phyloP scores from a whole-genome alignment of 2,888 invertebrate species.

The Caenorhabditis virilis region DNA sequence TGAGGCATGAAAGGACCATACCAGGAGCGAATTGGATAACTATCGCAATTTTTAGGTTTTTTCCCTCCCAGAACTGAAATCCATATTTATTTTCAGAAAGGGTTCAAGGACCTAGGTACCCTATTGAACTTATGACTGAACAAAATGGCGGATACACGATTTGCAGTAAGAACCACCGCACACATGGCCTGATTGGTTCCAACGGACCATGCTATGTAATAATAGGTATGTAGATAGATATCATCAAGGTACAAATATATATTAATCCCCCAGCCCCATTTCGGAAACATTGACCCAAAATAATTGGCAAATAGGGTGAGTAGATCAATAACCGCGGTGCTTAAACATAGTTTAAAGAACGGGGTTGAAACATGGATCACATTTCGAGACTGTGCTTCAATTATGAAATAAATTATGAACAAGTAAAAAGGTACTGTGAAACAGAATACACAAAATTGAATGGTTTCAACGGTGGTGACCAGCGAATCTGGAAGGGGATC shows the following conservation, averaged over 20 bases:
- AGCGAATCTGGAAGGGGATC: not conserved
- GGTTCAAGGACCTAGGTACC: too few relatives aligned
- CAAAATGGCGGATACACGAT: constrained; percentile 25
- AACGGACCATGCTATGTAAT: constrained; percentile 32
- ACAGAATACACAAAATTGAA: constrained; percentile 27
- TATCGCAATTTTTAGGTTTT: too few relatives aligned
- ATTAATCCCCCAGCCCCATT: constrained; percentile 23
- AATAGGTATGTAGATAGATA: constrained; percentile 17
- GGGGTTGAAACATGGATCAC: constrained; percentile 19
- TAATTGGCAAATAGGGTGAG: constrained; percentile 27
- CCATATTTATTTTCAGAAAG: too few relatives aligned
- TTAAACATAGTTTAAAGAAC: constrained; percentile 26
- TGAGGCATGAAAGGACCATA: too few relatives aligned
- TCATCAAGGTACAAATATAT: constrained; percentile 21
- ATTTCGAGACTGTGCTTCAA: constrained; percentile 18
- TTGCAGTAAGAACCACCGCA: constrained; percentile 17
- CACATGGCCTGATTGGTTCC: too few relatives aligned
- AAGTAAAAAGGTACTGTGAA: constrained; percentile 25
- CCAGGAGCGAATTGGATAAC: too few relatives aligned
- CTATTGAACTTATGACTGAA: constrained; percentile 22
- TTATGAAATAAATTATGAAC: constrained; percentile 14
- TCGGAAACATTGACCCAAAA: constrained; percentile 28
- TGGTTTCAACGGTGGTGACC: constrained; percentile 13
- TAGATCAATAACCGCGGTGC: constrained; percentile 25
- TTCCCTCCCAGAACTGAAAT: too few relatives aligned